These are phyloP conservation scores for Champsocephalus esox DNA, from an alignment of 2,797 vertebrate species.

Conservation along the genomic window DNA sequence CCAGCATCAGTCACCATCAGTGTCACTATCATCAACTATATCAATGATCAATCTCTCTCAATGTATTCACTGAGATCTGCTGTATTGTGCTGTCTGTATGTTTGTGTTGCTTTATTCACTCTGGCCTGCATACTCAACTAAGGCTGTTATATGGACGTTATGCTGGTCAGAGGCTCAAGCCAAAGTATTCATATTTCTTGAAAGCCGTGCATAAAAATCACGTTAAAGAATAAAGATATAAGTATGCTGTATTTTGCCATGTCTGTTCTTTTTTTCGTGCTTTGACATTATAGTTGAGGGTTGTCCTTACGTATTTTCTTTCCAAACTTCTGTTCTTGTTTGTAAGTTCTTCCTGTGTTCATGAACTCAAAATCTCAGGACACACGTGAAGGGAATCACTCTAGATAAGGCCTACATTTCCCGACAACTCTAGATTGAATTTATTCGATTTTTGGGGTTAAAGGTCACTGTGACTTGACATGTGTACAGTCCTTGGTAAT, in stretches of 20 bases:
- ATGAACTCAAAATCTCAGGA: too few species aligned
- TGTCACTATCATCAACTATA: conserved; percentile 7
- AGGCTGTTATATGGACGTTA: conserved; percentile 4
- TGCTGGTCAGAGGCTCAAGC: conserved; percentile 33
- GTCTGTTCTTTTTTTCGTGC: not conserved
- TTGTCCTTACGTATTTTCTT: too few species aligned
- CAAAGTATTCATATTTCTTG: conserved; percentile 59
- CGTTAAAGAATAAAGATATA: conserved; percentile 41
- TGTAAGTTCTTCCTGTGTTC: too few species aligned
- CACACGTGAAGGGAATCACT: too few species aligned
- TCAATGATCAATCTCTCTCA: conserved; percentile 15
- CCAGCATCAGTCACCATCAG: not conserved
- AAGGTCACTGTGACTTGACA: too few species aligned
- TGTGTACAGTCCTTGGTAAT: too few species aligned
- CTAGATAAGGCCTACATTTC: too few species aligned
- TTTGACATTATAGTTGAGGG: too few species aligned
- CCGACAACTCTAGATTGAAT: too few species aligned
- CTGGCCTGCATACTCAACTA: not conserved
- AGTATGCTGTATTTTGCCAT: conserved; percentile 8
- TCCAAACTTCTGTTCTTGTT: too few species aligned
- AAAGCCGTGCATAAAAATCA: conserved; percentile 3
- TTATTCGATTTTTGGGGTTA: too few species aligned
- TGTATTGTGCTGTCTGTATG: conserved; percentile 21
- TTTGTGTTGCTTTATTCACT: conserved; percentile 22
- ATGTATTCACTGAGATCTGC: conserved; percentile 7